Conservation (phyloP, 2,113 vertebrate genomes). For the Cromileptes altivelis region DNA sequence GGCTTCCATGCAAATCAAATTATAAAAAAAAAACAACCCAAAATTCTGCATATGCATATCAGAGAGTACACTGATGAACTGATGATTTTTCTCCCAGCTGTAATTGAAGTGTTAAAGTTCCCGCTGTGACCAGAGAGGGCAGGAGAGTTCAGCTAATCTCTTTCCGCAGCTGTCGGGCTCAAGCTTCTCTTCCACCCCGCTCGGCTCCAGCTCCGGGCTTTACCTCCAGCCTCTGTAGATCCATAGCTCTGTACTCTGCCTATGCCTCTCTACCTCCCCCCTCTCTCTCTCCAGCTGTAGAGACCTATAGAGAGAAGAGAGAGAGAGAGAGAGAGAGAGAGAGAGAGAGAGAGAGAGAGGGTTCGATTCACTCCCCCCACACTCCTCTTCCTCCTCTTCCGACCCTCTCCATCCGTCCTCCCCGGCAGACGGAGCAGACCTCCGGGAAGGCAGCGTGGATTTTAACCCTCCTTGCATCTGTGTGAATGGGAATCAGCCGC, state of each 20-base stretch:
- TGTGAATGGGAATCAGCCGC: slow-evolving; percentile 39
- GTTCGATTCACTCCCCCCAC: slow-evolving; percentile 19
- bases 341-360: not conserved
- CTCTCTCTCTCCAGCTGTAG: slow-evolving; percentile 44
- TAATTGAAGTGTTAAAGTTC: slow-evolving; percentile 26
- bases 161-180: slow-evolving; percentile 14
- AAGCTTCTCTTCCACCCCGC: not conserved
- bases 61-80: not conserved
- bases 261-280: slow-evolving; percentile 31
- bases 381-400: slow-evolving; percentile 14
- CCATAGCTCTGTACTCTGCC: slow-evolving; percentile 36
- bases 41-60: not conserved
- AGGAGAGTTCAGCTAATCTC: slow-evolving; percentile 66
- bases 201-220: slow-evolving; percentile 62
- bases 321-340: slow-evolving; percentile 22
- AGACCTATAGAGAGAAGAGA: slow-evolving; percentile 13
- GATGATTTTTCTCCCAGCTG: not conserved
- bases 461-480: not conserved
- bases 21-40: too few species aligned
- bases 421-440: slow-evolving; percentile 73
- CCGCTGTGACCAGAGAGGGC: slow-evolving; percentile 65
- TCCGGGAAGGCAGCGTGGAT: slow-evolving; percentile 63
- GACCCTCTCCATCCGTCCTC: slow-evolving; percentile 52
- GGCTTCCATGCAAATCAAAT: not conserved
- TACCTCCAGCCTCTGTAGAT: slow-evolving; percentile 71